Conservation (phyloP, 2,113 vertebrate species). For the Zingel zingel region DNA sequence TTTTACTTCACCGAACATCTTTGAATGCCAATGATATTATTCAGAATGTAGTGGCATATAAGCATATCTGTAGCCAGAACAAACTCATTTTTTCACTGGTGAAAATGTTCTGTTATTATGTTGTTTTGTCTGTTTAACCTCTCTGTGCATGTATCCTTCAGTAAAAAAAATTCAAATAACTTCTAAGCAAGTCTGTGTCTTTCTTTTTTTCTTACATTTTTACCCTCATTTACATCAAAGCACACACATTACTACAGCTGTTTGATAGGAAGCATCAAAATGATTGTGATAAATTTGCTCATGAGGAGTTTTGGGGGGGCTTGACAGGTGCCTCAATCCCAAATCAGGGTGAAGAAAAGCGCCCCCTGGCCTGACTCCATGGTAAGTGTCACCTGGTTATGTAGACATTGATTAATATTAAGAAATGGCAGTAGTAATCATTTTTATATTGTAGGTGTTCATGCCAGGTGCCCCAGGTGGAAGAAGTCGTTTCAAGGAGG, state of each 20-base stretch:
- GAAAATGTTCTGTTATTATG: conserved; percentile 72
- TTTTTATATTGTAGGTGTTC: conserved; percentile 65
- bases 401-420: background rate
- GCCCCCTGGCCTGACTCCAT: conserved; percentile 51
- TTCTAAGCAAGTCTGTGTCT: conserved; percentile 64
- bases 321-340: conserved; percentile 52
- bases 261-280: background rate
- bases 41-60: conserved; percentile 36
- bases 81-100: conserved; percentile 81
- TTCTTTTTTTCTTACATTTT: conserved; percentile 53
- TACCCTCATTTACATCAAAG: background rate
- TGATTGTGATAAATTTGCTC: conserved; percentile 12
- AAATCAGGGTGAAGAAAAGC: conserved; percentile 74
- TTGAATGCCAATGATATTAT: conserved; percentile 22
- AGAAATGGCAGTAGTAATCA: accelerated
- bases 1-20: conserved; percentile 17
- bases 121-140: conserved; percentile 69
- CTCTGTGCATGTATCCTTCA: conserved; percentile 78
- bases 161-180: conserved; percentile 74
- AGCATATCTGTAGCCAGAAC: conserved; percentile 21
- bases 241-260: background rate
- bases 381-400: conserved; percentile 67
- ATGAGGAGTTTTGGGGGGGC: conserved; percentile 30
- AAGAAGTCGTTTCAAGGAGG: conserved; percentile 53
- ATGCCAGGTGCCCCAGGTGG: conserved; percentile 79